Conservation (phyloP, 2,797 vertebrate species). For the Falco novaeseelandiae region DNA sequence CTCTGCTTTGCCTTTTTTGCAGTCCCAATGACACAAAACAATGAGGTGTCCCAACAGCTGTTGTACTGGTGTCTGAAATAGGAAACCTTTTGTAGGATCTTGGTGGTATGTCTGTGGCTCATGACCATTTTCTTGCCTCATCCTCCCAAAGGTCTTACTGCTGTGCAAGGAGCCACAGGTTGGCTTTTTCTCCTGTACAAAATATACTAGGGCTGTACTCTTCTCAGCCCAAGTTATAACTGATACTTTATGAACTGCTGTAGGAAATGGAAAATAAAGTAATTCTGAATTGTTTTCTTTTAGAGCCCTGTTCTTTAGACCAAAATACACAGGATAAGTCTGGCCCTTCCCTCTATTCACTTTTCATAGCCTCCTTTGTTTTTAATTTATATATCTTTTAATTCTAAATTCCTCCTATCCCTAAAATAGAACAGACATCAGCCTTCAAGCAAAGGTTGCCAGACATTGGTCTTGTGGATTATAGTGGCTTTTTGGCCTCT, state of each 20-base stretch:
- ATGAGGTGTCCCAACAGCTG: background rate
- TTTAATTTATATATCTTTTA: constrained; percentile 72
- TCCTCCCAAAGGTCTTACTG: background rate
- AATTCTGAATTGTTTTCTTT: background rate
- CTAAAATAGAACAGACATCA: constrained; percentile 76
- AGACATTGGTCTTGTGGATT: constrained; percentile 73
- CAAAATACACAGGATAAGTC: constrained; percentile 49
- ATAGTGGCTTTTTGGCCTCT: constrained; percentile 74
- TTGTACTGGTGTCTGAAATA: background rate
- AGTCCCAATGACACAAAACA: background rate
- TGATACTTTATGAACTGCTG: background rate
- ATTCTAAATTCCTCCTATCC: constrained; percentile 66
- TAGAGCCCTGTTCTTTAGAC: background rate
- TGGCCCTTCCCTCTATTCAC: constrained; percentile 60
- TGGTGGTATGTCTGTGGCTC: background rate
- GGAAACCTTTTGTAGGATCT: background rate
- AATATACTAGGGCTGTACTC: background rate
- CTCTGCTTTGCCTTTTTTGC: background rate
- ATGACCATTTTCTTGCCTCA: background rate
- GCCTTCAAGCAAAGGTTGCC: constrained; percentile 73
- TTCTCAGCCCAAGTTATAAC: background rate
- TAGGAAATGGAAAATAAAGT: constrained; percentile 28
- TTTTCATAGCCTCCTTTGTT: constrained; percentile 66
- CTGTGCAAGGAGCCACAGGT: background rate
- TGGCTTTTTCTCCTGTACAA: background rate